A percentile compares a stretch with the other conserved stretches of the same genome.
phyloP scores from a whole-genome alignment of 1,140 invertebrate genomes.

The Thaumatotibia leucotreta region DNA sequence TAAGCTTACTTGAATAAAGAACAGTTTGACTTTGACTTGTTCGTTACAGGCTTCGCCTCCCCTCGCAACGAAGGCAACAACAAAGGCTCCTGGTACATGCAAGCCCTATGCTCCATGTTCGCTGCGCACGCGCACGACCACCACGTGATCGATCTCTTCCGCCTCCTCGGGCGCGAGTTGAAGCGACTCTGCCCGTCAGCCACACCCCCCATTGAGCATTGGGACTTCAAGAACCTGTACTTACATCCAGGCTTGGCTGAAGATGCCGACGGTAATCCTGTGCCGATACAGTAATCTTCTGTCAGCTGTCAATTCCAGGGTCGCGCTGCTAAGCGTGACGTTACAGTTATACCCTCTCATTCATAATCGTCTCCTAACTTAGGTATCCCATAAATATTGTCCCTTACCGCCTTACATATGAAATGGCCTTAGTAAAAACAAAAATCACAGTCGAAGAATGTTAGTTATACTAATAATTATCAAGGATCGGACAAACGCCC shows the following conservation, averaged over 20 bases:
- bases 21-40: background rate
- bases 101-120: constrained; percentile 85
- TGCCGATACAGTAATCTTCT: background rate
- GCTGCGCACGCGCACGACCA: constrained; percentile 81
- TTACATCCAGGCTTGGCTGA: constrained; percentile 79
- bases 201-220: constrained; percentile 75
- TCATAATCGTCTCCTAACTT: no score
- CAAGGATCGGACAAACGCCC: no score
- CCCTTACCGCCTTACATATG: no score
- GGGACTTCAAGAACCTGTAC: constrained; percentile 80
- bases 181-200: constrained; percentile 63
- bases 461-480: no score
- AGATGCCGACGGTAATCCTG: background rate
- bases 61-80: constrained; percentile 77
- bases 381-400: no score
- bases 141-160: constrained; percentile 82
- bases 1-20: no score
- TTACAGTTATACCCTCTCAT: no score
- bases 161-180: constrained; percentile 77
- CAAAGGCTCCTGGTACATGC: constrained; percentile 86
- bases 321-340: no score
- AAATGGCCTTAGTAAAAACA: no score
- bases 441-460: no score
- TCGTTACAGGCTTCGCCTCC: constrained; percentile 78
- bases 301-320: no score